Evolutionary conservation across 2,113 vertebrate species (phyloP).

Genomic region (Syngnathus floridae): DNA sequence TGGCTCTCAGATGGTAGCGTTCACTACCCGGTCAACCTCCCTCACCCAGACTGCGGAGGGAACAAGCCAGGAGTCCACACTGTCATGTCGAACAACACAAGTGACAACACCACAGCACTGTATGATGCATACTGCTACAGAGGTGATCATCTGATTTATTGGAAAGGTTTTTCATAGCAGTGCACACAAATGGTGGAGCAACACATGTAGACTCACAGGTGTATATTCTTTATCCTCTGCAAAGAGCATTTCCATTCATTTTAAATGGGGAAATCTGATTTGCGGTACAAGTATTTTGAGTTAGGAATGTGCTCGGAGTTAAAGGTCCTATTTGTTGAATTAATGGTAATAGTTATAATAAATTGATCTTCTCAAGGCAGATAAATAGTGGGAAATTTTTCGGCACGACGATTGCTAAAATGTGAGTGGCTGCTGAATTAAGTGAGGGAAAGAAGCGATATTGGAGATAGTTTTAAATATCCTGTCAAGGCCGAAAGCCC

Average conservation of each 20-base stretch:
- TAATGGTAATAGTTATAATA: too few species aligned
- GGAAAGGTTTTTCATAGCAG: not conserved
- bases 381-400: too few species aligned
- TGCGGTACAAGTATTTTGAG: too few species aligned
- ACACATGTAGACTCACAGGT: not conserved
- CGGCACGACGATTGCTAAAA: too few species aligned
- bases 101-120: slow-evolving; percentile 58
- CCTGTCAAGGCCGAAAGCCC: not conserved
- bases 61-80: slow-evolving; percentile 75
- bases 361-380: too few species aligned
- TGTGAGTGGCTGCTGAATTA: not conserved
- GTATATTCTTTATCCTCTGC: not conserved
- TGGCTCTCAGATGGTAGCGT: slow-evolving; percentile 90
- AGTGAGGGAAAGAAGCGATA: not conserved
- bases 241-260: too few species aligned
- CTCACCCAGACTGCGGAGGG: slow-evolving; percentile 77
- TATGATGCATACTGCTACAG: slow-evolving; percentile 88
- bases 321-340: too few species aligned
- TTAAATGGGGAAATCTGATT: too few species aligned
- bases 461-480: not conserved
- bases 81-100: slow-evolving; percentile 70
- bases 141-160: slow-evolving; percentile 38
- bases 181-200: not conserved
- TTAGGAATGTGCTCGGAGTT: too few species aligned
- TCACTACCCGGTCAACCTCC: slow-evolving; percentile 77